Evolutionary conservation across 2,797 vertebrate genomes (phyloP).

Genomic region (Crocidura indochinensis): DNA sequence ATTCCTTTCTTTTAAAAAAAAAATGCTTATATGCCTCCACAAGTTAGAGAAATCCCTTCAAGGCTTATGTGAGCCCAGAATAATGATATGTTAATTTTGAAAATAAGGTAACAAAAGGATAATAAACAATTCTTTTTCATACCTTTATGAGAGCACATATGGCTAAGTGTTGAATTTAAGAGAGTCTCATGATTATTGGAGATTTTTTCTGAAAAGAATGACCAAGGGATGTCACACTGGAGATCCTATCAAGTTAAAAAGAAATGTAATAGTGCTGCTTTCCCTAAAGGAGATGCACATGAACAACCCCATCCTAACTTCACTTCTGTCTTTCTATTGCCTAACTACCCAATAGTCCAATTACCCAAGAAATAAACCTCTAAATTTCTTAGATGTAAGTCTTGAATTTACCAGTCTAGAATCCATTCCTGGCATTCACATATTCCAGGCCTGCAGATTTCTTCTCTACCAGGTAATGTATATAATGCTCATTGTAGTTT

Average conservation of each 20-base stretch:
- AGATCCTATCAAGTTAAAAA: background rate
- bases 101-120: slow-evolving; percentile 47
- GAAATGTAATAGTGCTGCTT: background rate
- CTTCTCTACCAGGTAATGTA: background rate
- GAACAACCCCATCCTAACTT: background rate
- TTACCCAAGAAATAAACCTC: background rate
- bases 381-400: background rate
- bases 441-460: background rate
- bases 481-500: slow-evolving; percentile 21
- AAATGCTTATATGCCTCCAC: background rate
- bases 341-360: too few species aligned
- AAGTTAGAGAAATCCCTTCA: slow-evolving; percentile 16
- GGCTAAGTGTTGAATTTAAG: background rate
- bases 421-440: background rate
- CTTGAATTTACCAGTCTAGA: background rate
- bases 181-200: background rate
- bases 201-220: background rate
- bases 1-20: background rate
- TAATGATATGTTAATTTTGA: slow-evolving; percentile 34
- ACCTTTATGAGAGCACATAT: background rate
- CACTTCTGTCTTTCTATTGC: background rate
- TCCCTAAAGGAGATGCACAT: background rate
- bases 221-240: background rate
- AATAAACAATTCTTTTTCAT: background rate
- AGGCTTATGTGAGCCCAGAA: slow-evolving; percentile 22